Evolutionary conservation across 2,797 vertebrate genomes (phyloP), one percentile per base, ranked within the genome.

Genomic region (Gephyroberyx darwinii): DNA sequence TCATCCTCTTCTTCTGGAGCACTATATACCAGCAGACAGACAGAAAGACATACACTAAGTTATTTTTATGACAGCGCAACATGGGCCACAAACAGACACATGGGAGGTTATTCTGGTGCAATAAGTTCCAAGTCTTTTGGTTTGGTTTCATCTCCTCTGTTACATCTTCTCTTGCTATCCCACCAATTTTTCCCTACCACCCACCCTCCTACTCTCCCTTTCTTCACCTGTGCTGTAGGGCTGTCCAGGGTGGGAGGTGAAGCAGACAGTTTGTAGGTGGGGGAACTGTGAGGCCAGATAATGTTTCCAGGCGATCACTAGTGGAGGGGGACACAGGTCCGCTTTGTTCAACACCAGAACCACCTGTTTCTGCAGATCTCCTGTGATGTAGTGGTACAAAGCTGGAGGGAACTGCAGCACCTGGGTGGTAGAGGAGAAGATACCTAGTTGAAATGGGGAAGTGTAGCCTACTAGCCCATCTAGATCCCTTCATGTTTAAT

Each of bases 291-390:
- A 93, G 62, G 93, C 91, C 86, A 98, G 94, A 76, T 96, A 96
- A 84, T 97, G 94, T 83, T 95, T 96, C 97, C 96, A 98, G 78
- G 96, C 95, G 0, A 95, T 92, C 64, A 96, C 96, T 2, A 98
- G 88, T 0, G 95, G 90, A 0, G 96, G 92, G 0, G 96, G 93
- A 53, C 95, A 95, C 75, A 98, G 89, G 80, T 98, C 97, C 0
- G 90, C 92, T 86, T 98, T 98, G 92, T 98, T 98, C 78, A 98
- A 90, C 59, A 98, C 95, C 86, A 98, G 84, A 58, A 98, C 84
- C 37, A 96, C 89, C 0, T 95, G 92, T 88, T 95, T 95, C 37
- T 94, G 92, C 30, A 97, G 86, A 17, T 96, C 93, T 62, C 77
- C 92, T 1, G 94, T 96, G 83, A 98, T 94, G 43, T 95, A 95